Base-by-base conservation (phyloP, 1,140 invertebrate species). In the Brachionus rotundiformis region DNA sequence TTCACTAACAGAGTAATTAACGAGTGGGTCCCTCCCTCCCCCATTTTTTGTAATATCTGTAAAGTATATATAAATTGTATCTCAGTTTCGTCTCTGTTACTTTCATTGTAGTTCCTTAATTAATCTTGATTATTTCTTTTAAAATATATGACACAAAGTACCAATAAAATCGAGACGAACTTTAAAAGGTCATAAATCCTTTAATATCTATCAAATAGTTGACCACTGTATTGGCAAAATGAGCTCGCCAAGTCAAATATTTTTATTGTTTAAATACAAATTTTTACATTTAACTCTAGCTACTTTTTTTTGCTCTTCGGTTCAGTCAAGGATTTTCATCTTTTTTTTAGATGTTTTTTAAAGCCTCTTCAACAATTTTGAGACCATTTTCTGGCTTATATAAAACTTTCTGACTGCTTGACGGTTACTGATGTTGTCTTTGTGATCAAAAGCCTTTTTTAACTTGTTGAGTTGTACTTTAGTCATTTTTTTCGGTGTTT, bases 381-480 rank as follows among this genome's bases (percentile, higher is more conserved):
- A 61, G 27, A 61, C 54, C n/a, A n/a, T n/a, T n/a, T n/a, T n/a
- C n/a, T n/a, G n/a, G n/a, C n/a, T 54, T 54, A 19, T 1, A 54
- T 54, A 6, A 19, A 19, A 54, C 47, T 23, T 19, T 54, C 19
- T 54, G 47, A 16, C 13, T 54, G 47, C 47, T 54, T 54, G 47
- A 49, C 47, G 47, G 5, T 49, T 4, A 54, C 47, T 54, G 47
- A 54, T 54, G 47, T 54, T 54, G 47, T n/a, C 47, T 54, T 54
- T 54, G 47, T 54, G 47, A 54, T 54, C 47, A 54, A 54, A 54
- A 54, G 13, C 47, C 47, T 54, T 19, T 54, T 54, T 54, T 54
- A 54, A 16, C 47, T 54, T 54, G 47, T 54, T 54, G 13, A 54
- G 2, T 54, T 54, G 54, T 13, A 61, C 11, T 27, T 61, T 61